Evolutionary conservation across 1,140 invertebrate species (phyloP), one percentile per base, ranked within the genome.

Genomic region (Ostrea edulis): DNA sequence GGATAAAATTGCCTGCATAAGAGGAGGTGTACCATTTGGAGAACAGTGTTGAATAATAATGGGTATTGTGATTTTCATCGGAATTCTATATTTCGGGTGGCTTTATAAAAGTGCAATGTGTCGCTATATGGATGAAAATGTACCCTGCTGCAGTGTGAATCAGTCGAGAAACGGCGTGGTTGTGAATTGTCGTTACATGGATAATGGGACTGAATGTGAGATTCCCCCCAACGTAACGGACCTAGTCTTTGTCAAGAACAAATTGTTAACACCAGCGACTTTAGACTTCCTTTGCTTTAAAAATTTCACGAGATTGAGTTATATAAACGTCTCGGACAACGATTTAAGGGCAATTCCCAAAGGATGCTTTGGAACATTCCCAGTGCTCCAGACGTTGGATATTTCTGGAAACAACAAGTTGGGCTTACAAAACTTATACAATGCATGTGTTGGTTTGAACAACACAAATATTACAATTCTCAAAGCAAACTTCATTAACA

Each of bases 341-440:
- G n/a, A 62, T 14, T 62, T 62, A n/a, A 11, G 17, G n/a, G n/a
- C 17, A 5, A 62, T 62, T 20, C 58, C 58, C 7, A 17, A n/a
- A 62, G 58, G n/a, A 62, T 62, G 58, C n/a, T 62, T 62, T 62
- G 17, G 58, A n/a, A 62, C 58, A 20, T 62, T 62, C n/a, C 58
- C 58, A 17, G 17, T 7, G 5, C 58, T 62, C 12, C 58, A 14
- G 58, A 62, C 58, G 58, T 62, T 62, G n/a, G n/a, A 20, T 14
- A 5, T 62, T 20, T 62, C 58, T 0, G 58, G n/a, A 62, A 62
- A 62, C n/a, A 62, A n/a, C 17, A 7, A 62, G 14, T n/a, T 62
- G 7, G 58, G 58, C 7, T 62, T 62, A 62, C 9, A 11, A 62
- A 62, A 62, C 17, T 62, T 62, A 20, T 62, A 62, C 58, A 62